Evolutionary conservation across 1,140 invertebrate species (phyloP).

Genomic region (Aphidius gifuensis): DNA sequence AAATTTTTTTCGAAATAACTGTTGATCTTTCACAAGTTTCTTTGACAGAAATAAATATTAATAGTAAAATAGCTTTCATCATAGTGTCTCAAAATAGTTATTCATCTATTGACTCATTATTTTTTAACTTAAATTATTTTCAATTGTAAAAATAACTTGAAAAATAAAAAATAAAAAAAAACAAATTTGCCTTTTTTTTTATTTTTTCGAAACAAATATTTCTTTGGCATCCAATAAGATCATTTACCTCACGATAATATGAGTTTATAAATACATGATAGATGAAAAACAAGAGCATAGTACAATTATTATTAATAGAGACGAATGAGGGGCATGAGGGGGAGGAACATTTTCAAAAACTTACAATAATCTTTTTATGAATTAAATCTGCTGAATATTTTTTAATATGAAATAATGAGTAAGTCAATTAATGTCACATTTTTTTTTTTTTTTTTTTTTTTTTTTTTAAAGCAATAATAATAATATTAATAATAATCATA

Average conservation of each 20-base stretch:
- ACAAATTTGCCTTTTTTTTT: background rate
- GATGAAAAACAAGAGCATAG: background rate
- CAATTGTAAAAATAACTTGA: no score
- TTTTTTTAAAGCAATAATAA: slow-evolving; percentile 34
- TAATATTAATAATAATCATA: slow-evolving; percentile 46
- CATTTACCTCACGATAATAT: background rate
- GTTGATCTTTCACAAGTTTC: no score
- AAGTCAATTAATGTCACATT: slow-evolving; percentile 47
- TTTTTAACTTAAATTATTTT: no score
- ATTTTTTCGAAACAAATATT: background rate
- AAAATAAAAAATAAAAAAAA: no score
- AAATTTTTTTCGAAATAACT: no score
- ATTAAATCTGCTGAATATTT: slow-evolving; percentile 32
- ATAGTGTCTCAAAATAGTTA: no score
- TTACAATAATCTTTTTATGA: slow-evolving; percentile 17
- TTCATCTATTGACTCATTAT: no score
- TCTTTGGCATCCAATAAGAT: no score
- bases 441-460: slow-evolving; percentile 38
- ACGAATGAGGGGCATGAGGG: slow-evolving; percentile 8
- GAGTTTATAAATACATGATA: no score
- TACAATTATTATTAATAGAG: slow-evolving; percentile 19
- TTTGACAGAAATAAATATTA: no score
- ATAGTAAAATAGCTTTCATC: no score
- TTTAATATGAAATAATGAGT: slow-evolving; percentile 48
- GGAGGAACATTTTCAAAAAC: slow-evolving; percentile 27